phyloP scores from a whole-genome alignment of 2,888 invertebrate genomes.

The Lutraria lutraria region DNA sequence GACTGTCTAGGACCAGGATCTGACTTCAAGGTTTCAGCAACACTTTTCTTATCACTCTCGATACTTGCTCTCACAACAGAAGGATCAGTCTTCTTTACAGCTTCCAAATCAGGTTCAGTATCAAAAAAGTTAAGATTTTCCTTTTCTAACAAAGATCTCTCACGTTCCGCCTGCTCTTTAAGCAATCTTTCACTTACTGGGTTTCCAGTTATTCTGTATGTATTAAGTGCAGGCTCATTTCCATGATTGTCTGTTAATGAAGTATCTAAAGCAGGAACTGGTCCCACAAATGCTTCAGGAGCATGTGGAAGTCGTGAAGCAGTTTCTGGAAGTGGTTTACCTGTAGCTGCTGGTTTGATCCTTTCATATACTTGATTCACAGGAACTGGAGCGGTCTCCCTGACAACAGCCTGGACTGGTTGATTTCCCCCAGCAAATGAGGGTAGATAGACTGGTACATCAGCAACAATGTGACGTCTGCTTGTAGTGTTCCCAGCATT shows the following conservation, averaged over 20 bases:
- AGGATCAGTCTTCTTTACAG: background rate
- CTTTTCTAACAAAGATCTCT: slow-evolving; percentile 48
- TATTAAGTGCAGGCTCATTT: slow-evolving; percentile 41
- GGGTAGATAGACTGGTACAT: slow-evolving; percentile 66
- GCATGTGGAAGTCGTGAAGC: slow-evolving; percentile 25
- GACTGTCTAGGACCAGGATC: slow-evolving; percentile 57
- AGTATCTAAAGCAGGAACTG: slow-evolving; percentile 46
- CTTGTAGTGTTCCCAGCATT: slow-evolving; percentile 42
- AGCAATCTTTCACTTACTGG: slow-evolving; percentile 65
- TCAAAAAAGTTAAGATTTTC: slow-evolving; percentile 59
- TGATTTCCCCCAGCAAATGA: slow-evolving; percentile 51
- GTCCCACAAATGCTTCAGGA: slow-evolving; percentile 54
- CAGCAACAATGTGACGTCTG: slow-evolving; percentile 67
- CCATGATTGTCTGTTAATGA: slow-evolving; percentile 32
- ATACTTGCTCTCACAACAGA: slow-evolving; percentile 17
- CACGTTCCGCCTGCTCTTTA: slow-evolving; percentile 52
- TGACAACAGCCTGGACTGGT: slow-evolving; percentile 41
- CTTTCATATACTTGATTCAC: slow-evolving; percentile 48
- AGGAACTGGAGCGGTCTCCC: slow-evolving; percentile 38
- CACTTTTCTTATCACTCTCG: slow-evolving; percentile 34
- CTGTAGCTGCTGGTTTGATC: slow-evolving; percentile 39
- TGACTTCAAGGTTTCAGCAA: slow-evolving; percentile 48
- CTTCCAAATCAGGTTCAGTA: slow-evolving; percentile 36
- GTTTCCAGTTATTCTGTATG: slow-evolving; percentile 61
- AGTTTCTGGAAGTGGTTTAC: slow-evolving; percentile 12